These are phyloP conservation scores for Chorisops tibialis DNA, from an alignment of 2,888 invertebrate species.

Conservation along the genomic window DNA sequence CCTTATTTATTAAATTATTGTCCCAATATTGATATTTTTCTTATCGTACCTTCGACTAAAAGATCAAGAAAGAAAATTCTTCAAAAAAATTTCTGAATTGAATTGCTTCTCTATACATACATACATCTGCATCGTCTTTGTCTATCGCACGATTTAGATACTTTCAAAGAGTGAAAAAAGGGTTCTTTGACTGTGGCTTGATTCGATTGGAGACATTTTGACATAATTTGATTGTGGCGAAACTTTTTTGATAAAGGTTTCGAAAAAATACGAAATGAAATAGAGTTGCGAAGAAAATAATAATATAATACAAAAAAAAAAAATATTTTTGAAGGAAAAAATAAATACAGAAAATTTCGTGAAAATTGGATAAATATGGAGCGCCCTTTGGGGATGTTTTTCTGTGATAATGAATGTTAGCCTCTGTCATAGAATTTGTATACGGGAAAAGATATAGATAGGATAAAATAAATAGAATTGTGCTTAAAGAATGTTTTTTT, in stretches of 20 bases:
- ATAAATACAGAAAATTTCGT: slow-evolving; percentile 1
- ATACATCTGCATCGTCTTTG: too few relatives aligned
- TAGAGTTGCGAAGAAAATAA: too few relatives aligned
- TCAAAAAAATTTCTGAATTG: too few relatives aligned
- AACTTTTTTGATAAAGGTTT: slow-evolving; percentile 23
- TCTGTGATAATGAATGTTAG: slow-evolving; percentile 18
- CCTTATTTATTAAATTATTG: slow-evolving; percentile 24
- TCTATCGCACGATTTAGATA: too few relatives aligned
- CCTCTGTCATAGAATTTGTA: slow-evolving; percentile 15
- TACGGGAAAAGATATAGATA: slow-evolving; percentile 1
- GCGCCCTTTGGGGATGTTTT: slow-evolving; percentile 8
- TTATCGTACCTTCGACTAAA: not conserved
- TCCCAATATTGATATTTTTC: slow-evolving; percentile 13
- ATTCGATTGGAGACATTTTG: slow-evolving; percentile 26
- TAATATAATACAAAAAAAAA: too few relatives aligned
- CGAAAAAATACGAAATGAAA: not conserved
- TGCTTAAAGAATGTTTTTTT: not conserved
- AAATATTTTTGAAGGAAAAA: not conserved
- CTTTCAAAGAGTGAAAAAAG: slow-evolving; percentile 6
- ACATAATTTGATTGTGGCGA: slow-evolving; percentile 24
- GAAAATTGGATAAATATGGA: slow-evolving; percentile 11
- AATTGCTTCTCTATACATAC: too few relatives aligned
- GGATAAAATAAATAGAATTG: slow-evolving; percentile 22
- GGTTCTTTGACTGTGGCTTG: slow-evolving; percentile 18
- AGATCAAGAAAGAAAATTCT: not conserved